Evolutionary conservation across 2,113 vertebrate species (phyloP), one percentile per base, ranked within the genome.

Genomic region (Odontophorus gujanensis): DNA sequence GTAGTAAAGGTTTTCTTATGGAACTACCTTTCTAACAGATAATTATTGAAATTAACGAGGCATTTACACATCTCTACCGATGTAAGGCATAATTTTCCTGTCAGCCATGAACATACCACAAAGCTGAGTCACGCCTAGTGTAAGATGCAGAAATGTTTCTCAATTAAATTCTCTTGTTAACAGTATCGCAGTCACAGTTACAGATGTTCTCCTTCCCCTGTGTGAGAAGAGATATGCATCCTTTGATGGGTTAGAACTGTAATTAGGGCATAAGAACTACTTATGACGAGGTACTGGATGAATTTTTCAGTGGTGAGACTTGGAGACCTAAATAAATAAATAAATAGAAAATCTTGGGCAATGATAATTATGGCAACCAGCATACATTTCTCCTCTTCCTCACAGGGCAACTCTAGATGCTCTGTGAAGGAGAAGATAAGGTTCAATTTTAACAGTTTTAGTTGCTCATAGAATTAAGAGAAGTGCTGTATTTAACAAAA

Each of bases 111-210:
- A 73, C 51, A 38, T 65, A 50, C 51, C 81, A 36, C 42, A 40
- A 80, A 89, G 72, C 65, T 16, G 72, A 95, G 43, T 92, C 91
- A 75, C 87, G 94, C 79, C 76, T 91, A 90, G 91, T 2, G 5
- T 1, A 8, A 75, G 87, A 81, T 85, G 73, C 89, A 92, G 61
- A 89, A 87, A 78, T 83, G 85, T 85, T 88, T 94, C 85, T 92
- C 82, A 95, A 72, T 95, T 97, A 95, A 89, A 81, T 95, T 81
- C 43, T 91, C 51, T 53, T 92, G 72, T 93, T 93, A 96, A 82
- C 76, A 83, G 34, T 69, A 81, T 81, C 67, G 50, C 84, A 65
- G 40, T 40, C 61, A 75, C 2, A 5, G 65, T 92, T 81, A 84
- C 81, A 87, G 81, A 34, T 10, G 0, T 66, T 79, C 66, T 93